phyloP scores from a whole-genome alignment of 2,113 vertebrate genomes.

The Hemibagrus wyckioides region DNA sequence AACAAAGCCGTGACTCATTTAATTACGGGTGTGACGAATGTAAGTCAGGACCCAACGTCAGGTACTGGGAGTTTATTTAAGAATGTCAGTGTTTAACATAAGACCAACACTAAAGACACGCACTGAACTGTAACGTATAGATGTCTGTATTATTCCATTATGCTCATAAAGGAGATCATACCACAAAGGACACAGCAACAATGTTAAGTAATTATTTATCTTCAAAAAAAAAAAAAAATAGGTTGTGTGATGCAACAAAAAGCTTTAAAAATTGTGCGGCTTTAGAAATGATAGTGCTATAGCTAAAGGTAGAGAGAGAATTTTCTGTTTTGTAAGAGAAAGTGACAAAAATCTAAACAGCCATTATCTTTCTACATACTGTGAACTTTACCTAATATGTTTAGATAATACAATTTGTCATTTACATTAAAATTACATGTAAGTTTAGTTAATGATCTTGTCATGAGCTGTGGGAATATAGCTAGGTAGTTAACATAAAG shows the following conservation, averaged over 20 bases:
- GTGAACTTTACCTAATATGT: not conserved
- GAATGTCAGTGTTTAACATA: not conserved
- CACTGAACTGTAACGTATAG: not conserved
- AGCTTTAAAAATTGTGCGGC: not conserved
- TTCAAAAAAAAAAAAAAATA: not conserved
- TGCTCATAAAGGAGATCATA: not conserved
- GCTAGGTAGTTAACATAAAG: not conserved
- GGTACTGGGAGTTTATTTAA: not conserved
- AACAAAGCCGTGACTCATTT: not conserved
- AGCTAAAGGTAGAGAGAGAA: not conserved
- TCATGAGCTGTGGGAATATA: not conserved
- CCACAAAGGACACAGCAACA: not conserved
- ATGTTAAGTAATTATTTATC: not conserved
- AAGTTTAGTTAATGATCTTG: not conserved
- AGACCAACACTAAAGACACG: not conserved
- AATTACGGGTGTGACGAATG: not conserved
- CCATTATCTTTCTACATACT: not conserved
- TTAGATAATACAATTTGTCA: not conserved
- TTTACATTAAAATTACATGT: not conserved
- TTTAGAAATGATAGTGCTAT: not conserved
- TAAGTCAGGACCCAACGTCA: not conserved
- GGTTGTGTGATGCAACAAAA: not conserved
- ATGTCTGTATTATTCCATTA: slow-evolving; percentile 4
- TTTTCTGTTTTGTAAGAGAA: not conserved
- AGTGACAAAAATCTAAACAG: not conserved